Evolutionary conservation across 2,113 vertebrate species (phyloP), one percentile per base, ranked within the genome.

Genomic region (Aphyosemion australe): DNA sequence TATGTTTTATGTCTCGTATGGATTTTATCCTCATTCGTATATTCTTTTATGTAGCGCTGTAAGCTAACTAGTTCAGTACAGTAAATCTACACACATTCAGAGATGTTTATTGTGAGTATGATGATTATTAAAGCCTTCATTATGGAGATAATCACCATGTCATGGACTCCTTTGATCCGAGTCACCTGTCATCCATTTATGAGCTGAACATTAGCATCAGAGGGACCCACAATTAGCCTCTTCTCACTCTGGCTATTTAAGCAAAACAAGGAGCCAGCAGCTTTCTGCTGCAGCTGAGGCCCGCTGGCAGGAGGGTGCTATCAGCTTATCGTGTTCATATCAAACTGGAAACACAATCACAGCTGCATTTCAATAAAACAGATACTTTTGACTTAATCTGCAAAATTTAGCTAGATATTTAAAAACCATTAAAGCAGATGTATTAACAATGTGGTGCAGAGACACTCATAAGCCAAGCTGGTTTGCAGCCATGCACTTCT

Each of bases 131-230:
- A 2, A 26, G 26, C n/a, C 43, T 53, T 78, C 63, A 68, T 74
- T 76, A 70, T 5, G 16, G 60, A 74, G 75, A 76, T 82, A 84
- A 84, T 80, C 12, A 6, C 34, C n/a, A 37, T 8, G 34, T 37
- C 34, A 37, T 37, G 34, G 43, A 9, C 77, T 66, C 48, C 47
- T 76, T 69, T 68, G 68, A 83, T 72, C 65, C 20, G 26, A 80
- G 75, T 86, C 79, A 75, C 81, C 78, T 73, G 82, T 58, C 57
- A 8, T 54, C 34, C 14, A 8, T 67, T 65, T 74, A 66, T 66
- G 63, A 72, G 54, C 37, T 10, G 37, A 54, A 46, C 61, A 75
- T 90, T 80, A 86, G 73, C 84, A 86, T 86, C 63, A 77, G 51
- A 82, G 64, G 83, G 75, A 59, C 69, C 20, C 5, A 69, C 69